Evolutionary conservation across 2,797 vertebrate species (phyloP).

Genomic region (Hirundo rustica): DNA sequence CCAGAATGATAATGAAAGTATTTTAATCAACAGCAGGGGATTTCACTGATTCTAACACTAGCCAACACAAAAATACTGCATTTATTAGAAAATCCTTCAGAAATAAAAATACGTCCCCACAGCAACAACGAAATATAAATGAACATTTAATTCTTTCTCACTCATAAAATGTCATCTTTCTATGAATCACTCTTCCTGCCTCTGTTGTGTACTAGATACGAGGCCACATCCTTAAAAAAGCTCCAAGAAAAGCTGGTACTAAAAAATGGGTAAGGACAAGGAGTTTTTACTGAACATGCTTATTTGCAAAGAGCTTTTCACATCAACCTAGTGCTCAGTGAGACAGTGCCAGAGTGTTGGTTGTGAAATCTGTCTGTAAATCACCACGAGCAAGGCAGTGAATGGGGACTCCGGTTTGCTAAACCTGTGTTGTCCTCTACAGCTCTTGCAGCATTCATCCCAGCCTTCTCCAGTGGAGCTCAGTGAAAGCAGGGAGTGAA

Average conservation of each 20-base stretch:
- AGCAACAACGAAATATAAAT: neutral
- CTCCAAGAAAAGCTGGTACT: neutral
- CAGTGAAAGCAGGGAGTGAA: neutral
- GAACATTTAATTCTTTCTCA: neutral
- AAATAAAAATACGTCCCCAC: neutral
- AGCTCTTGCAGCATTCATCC: neutral
- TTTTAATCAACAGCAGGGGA: neutral
- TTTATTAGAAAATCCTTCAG: neutral
- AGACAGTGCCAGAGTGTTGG: neutral
- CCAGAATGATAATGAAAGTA: neutral
- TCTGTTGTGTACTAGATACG: neutral
- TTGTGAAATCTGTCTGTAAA: neutral
- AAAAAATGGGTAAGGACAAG: neutral
- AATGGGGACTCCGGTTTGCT: rapidly evolving
- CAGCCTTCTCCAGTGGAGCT: neutral
- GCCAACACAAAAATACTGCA: neutral
- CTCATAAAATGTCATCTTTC: neutral
- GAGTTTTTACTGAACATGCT: neutral
- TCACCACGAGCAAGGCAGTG: neutral
- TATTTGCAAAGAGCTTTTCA: neutral
- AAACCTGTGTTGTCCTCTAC: neutral
- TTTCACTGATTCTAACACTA: neutral
- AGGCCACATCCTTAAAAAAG: neutral
- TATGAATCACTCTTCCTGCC: neutral
- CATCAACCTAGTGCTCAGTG: neutral